Base-by-base conservation (phyloP, 2,113 vertebrate genomes). In the Hystrix cristata region DNA sequence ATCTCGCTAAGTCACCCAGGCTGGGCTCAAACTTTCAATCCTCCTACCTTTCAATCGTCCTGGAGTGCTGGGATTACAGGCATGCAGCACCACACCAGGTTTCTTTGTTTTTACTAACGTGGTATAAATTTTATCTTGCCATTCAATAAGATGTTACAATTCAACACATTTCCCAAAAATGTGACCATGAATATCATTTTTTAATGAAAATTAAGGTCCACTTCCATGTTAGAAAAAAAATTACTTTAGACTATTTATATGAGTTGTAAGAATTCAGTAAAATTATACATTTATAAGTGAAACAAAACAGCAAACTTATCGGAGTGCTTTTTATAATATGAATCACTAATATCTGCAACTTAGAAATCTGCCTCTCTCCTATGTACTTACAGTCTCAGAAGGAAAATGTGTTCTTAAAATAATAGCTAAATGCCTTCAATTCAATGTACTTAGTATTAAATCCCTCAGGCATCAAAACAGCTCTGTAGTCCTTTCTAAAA, bases 381-480 rank as follows among this genome's bases (percentile, higher is more conserved):
- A 13, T 57, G 48, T 4, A 79, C 60, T 38, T 88, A 43, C 5
- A 46, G 55, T 91, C 78, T 93, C 86, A 69, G 27, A 48, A 69
- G 46, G 53, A 95, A n/a, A 90, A 34, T 3, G 23, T 43, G 74
- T 65, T 87, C 53, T 90, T 80, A 85, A 94, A 95, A 89, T 43
- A 88, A 91, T 19, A 91, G 78, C 34, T 79, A 80, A 67, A 91
- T 83, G 72, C 38, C 67, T 92, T 79, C 62, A n/a, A 51, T 81
- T 84, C 83, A 12, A 64, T 69, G 60, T 19, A 51, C 19, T 86
- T 62, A 69, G 43, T 57, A 82, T 91, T 71, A 94, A 91, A 29
- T 67, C n/a, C 89, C 60, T 43, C 7, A 25, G 48, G 80, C 46
- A 85, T 76, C 84, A 74, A 64, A 92, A 62, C 34, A 79, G 67